phyloP scores from a whole-genome alignment of 2,888 invertebrate species.

The Hyalella azteca region DNA sequence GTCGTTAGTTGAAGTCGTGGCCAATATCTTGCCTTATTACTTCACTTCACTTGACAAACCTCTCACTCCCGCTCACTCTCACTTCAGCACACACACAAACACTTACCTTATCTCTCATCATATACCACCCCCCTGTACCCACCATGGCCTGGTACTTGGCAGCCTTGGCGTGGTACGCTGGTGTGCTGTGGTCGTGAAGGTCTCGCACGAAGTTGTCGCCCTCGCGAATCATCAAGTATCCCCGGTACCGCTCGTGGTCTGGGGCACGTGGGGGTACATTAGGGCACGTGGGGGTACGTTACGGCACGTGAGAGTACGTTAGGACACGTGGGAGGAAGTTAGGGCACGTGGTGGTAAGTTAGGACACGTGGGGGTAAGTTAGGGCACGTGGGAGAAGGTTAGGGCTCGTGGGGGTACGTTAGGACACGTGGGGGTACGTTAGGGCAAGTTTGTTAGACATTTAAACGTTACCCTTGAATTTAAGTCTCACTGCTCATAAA shows the following conservation, averaged over 20 bases:
- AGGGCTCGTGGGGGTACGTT: neutral
- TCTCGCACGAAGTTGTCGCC: constrained; percentile 53
- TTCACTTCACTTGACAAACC: too few relatives aligned
- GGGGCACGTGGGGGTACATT: neutral
- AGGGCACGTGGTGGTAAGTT: neutral
- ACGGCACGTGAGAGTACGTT: neutral
- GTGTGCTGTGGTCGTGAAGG: constrained; percentile 39
- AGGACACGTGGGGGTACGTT: too few relatives aligned
- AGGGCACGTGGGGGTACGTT: neutral
- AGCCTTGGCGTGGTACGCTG: constrained; percentile 54
- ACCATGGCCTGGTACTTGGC: constrained; percentile 56
- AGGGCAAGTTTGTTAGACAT: too few relatives aligned
- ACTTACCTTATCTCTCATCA: too few relatives aligned
- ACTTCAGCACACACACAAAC: too few relatives aligned
- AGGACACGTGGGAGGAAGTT: neutral
- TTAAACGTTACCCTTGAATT: too few relatives aligned
- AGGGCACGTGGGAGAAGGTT: neutral
- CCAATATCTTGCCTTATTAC: too few relatives aligned
- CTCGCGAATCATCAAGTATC: constrained; percentile 39
- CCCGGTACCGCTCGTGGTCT: constrained; percentile 47
- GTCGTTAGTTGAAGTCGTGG: too few relatives aligned
- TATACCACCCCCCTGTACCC: too few relatives aligned
- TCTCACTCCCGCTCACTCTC: too few relatives aligned
- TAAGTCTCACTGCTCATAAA: too few relatives aligned
- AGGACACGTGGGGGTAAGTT: neutral